Evolutionary conservation across 2,888 invertebrate genomes (phyloP), one percentile per base, ranked within the genome.

Genomic region (Anthophora plumipes): DNA sequence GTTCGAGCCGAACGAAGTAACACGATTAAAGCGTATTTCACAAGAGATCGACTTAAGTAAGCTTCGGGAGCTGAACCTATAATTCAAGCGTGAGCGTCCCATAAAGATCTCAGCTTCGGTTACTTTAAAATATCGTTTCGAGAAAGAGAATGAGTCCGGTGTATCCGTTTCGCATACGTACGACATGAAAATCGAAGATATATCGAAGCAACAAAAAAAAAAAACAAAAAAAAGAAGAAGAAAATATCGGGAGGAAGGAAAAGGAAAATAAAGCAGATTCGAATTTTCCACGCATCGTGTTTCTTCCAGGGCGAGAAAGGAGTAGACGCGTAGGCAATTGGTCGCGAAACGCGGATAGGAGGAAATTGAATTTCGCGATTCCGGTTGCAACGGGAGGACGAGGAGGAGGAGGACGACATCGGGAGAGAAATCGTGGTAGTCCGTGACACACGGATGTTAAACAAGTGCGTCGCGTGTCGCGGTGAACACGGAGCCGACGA

Each of bases 401-500:
- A 22, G 12, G 14, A 20, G 55, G 20, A 46, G 31, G 22, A 37
- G n/a, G 20, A 0, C 20, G 25, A 52, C 20, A n/a, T n/a, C n/a
- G n/a, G 50, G 11, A n/a, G 48, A 64, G 60, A 11, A 60, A 60
- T 22, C 39, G 60, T 41, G 20, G 14, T 41, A 41, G 41, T 41
- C 37, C 46, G 41, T 59, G 61, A 52, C 64, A 46, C 39, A 64
- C 8, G 64, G 54, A 69, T 25, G 54, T 77, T 31, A 46, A 66
- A 77, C 66, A 55, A 60, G 54, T 11, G 52, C 25, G 46, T 60
- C 52, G 59, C 43, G 66, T 67, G 64, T 60, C 43, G 37, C 50
- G 61, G 39, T 43, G 48, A 61, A 55, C 73, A 4, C n/a, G 5
- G 31, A 39, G 43, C 37, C 61, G 64, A 52, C 60, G 75, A 68